These are phyloP conservation scores for Oryzias sinensis DNA, from an alignment of 2,797 vertebrate genomes.

Conservation along the genomic window DNA sequence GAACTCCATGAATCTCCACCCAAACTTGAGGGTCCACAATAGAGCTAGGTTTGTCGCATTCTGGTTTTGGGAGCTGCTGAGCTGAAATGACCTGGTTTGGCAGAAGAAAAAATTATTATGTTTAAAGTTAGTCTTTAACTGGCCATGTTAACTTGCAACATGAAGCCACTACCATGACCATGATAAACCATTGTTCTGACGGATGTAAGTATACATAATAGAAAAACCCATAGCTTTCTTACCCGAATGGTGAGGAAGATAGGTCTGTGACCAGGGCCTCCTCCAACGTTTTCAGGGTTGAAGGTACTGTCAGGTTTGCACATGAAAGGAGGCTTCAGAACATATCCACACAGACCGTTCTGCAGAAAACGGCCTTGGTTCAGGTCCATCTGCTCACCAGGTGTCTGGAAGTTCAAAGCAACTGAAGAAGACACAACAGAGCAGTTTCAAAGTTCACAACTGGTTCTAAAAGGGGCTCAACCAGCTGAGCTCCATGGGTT, in stretches of 20 bases:
- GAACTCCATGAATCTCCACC: slow-evolving; percentile 85
- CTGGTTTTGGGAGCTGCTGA: slow-evolving; percentile 94
- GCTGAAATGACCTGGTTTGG: slow-evolving; percentile 88
- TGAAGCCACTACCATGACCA: too few species aligned
- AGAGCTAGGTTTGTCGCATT: slow-evolving; percentile 86
- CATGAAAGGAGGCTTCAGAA: slow-evolving; percentile 86
- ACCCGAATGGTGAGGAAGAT: slow-evolving; percentile 83
- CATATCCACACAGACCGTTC: slow-evolving; percentile 85
- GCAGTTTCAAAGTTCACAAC: background rate
- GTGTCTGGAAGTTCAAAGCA: slow-evolving; percentile 94
- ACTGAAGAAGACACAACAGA: slow-evolving; percentile 68
- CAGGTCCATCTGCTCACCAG: slow-evolving; percentile 90
- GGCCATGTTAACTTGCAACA: too few species aligned
- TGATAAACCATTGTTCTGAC: too few species aligned
- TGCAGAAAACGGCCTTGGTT: slow-evolving; percentile 87
- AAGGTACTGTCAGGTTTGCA: slow-evolving; percentile 71
- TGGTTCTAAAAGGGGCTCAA: too few species aligned
- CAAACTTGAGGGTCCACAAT: slow-evolving; percentile 94
- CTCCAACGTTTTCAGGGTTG: slow-evolving; percentile 79
- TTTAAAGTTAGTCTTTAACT: too few species aligned
- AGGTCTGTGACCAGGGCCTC: slow-evolving; percentile 69
- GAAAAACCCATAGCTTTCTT: slow-evolving; percentile 20
- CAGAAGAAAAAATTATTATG: background rate
- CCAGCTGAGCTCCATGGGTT: too few species aligned
- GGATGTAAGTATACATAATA: too few species aligned